Conservation (phyloP, 2,888 invertebrate species). For the Erynnis tages region DNA sequence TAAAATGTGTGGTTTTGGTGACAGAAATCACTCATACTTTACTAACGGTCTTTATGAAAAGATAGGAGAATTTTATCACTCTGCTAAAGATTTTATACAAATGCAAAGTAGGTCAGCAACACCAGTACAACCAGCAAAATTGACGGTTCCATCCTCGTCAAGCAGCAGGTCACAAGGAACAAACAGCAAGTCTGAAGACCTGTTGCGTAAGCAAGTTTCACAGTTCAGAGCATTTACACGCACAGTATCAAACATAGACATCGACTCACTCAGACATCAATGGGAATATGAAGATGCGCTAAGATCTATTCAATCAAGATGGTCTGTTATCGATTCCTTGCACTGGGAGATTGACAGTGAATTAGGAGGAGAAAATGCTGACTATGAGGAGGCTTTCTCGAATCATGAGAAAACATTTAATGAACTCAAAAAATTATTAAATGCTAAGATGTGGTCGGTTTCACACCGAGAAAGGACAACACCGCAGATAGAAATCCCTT, state of each 20-base stretch:
- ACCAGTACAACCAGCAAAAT: neutral
- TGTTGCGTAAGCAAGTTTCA: conserved; percentile 9
- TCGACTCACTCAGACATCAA: conserved; percentile 24
- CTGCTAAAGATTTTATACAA: conserved; percentile 2
- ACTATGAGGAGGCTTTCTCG: conserved; percentile 30
- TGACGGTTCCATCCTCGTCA: neutral
- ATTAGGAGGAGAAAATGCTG: conserved; percentile 25
- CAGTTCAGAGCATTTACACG: conserved; percentile 21
- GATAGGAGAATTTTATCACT: neutral
- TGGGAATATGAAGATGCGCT: conserved; percentile 33
- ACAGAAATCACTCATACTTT: conserved; percentile 7
- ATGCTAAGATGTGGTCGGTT: conserved; percentile 32
- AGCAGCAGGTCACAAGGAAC: conserved; percentile 2
- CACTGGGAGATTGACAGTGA: conserved; percentile 35
- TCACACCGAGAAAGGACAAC: conserved; percentile 31
- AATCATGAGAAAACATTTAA: conserved; percentile 29
- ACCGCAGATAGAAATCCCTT: conserved; percentile 32
- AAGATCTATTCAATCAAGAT: conserved; percentile 24
- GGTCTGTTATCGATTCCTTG: conserved; percentile 28
- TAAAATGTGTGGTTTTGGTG: neutral
- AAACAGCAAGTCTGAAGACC: neutral
- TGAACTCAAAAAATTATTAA: conserved; percentile 31
- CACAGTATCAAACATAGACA: conserved; percentile 25
- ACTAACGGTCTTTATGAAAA: neutral
- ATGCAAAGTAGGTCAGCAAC: neutral